Evolutionary conservation across 2,888 invertebrate species (phyloP).

Genomic region (Cheilosia vernalis): DNA sequence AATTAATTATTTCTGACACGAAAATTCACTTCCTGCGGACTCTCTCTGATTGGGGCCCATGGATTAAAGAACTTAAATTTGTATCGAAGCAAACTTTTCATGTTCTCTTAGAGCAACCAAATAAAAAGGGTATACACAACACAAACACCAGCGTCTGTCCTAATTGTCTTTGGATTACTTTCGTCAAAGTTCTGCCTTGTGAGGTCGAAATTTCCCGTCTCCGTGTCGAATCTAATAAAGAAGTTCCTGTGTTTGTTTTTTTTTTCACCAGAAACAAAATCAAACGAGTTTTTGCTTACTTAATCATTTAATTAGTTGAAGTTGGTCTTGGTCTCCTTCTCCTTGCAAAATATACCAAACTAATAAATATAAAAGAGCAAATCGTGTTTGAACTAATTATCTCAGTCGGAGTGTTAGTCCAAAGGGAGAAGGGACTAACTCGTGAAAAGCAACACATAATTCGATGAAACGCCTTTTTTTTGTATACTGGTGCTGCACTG

Average conservation of each 20-base stretch:
- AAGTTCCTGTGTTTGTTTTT: neutral
- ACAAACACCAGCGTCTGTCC: slow-evolving; percentile 3
- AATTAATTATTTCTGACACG: too few relatives aligned
- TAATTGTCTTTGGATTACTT: slow-evolving; percentile 25
- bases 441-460: slow-evolving; percentile 22
- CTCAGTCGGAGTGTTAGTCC: slow-evolving; percentile 2
- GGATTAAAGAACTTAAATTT: neutral
- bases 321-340: slow-evolving; percentile 32
- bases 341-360: neutral
- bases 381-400: slow-evolving; percentile 50
- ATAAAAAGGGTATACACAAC: neutral
- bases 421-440: slow-evolving; percentile 2
- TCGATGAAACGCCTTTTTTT: slow-evolving; percentile 37
- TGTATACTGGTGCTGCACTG: neutral
- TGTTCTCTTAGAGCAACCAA: neutral
- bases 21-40: too few relatives aligned
- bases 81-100: neutral
- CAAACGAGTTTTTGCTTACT: slow-evolving; percentile 29
- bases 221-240: slow-evolving; percentile 17
- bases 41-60: neutral
- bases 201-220: neutral
- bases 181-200: slow-evolving; percentile 10
- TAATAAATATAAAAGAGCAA: slow-evolving; percentile 11
- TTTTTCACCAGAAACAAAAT: neutral
- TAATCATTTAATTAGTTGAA: slow-evolving; percentile 56